Percentiles rank a stretch among this genome's conserved stretches.
Conservation (phyloP, 2,888 invertebrate species). For the Drosophila infuscata region DNA sequence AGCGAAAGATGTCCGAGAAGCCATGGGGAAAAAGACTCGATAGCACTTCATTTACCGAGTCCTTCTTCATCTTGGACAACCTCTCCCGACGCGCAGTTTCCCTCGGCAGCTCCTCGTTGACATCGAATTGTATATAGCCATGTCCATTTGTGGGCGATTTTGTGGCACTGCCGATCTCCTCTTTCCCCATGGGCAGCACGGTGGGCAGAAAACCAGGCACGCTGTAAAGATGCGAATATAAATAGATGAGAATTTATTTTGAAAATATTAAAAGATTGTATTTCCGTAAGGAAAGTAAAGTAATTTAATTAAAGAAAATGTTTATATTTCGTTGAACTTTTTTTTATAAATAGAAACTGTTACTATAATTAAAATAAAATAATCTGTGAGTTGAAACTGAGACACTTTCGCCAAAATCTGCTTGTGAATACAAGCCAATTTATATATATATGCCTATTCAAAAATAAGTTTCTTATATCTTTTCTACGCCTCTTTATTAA, state of each 20-base stretch:
- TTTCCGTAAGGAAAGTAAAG: background rate
- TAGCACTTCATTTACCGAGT: conserved; percentile 80
- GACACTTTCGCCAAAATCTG: no score
- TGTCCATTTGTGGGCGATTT: conserved; percentile 63
- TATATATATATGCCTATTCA: no score
- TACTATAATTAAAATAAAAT: background rate
- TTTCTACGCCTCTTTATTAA: background rate
- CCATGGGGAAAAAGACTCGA: conserved; percentile 81
- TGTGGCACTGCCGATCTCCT: conserved; percentile 4
- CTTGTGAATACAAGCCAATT: no score
- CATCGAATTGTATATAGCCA: conserved; percentile 79
- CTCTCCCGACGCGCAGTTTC: conserved; percentile 22
- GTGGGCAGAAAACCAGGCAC: conserved; percentile 59
- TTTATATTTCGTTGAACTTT: background rate
- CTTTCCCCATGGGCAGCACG: conserved; percentile 6
- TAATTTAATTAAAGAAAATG: background rate
- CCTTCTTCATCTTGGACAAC: conserved; percentile 38
- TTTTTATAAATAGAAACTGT: background rate
- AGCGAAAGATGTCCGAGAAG: conserved; percentile 82
- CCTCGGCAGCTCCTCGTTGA: conserved; percentile 65
- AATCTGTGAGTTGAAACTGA: no score
- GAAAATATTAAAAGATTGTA: background rate
- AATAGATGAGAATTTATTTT: background rate
- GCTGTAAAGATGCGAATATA: conserved; percentile 20
- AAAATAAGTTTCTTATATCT: background rate